Percentiles rank a stretch among this genome's conserved stretches.
Conservation (phyloP, 2,113 vertebrate species). For the Cichladusa arquata region DNA sequence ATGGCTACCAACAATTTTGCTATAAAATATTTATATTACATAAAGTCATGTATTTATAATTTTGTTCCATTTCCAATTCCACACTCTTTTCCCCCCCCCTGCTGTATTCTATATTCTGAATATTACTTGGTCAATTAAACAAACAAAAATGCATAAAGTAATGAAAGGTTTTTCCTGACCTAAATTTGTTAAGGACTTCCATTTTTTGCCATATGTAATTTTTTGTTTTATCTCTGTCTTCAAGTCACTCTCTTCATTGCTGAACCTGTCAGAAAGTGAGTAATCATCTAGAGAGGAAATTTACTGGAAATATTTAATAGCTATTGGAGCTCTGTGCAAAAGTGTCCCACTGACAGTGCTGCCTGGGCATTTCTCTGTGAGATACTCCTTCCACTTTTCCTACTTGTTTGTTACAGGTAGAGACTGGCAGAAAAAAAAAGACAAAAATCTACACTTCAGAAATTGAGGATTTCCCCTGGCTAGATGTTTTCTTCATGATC, state of each 20-base stretch:
- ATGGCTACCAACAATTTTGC: neutral
- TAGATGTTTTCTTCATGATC: neutral
- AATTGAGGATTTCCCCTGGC: neutral
- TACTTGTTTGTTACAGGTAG: neutral
- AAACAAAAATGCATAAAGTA: neutral
- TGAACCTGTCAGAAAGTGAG: constrained; percentile 7
- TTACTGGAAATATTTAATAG: constrained; percentile 57
- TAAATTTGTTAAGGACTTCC: neutral
- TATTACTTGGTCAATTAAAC: neutral
- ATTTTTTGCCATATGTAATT: neutral
- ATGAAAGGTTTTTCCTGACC: neutral
- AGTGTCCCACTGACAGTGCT: neutral
- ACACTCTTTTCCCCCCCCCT: rapidly evolving
- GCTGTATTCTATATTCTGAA: neutral
- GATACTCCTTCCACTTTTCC: neutral
- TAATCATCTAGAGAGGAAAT: constrained; percentile 34
- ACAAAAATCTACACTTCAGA: neutral
- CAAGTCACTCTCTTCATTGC: neutral
- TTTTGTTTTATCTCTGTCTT: neutral
- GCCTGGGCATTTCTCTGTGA: neutral
- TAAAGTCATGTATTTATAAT: neutral
- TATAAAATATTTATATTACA: neutral
- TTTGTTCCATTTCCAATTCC: neutral
- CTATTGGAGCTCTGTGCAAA: neutral
- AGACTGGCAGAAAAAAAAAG: neutral